These are phyloP conservation scores for Aramus guarauna DNA, from an alignment of 2,113 vertebrate genomes.

Conservation along the genomic window DNA sequence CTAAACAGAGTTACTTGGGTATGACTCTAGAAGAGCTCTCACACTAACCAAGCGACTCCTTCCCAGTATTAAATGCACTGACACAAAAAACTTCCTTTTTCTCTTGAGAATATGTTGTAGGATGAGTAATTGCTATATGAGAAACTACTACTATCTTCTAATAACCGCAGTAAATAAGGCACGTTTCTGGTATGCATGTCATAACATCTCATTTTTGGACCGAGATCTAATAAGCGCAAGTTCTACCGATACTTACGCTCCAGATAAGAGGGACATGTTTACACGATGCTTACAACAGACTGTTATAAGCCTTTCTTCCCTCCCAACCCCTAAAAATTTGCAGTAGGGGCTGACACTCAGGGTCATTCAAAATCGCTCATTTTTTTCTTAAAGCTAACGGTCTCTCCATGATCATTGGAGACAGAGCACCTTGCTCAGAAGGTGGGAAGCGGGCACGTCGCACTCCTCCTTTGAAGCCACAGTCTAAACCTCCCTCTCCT, in stretches of 20 bases:
- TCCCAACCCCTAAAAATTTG: not conserved
- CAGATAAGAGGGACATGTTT: not conserved
- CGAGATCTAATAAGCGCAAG: not conserved
- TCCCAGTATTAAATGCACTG: not conserved
- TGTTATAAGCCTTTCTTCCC: not conserved
- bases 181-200: fast-evolving
- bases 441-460: not conserved
- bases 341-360: not conserved
- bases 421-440: fast-evolving
- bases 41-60: not conserved
- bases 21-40: not conserved
- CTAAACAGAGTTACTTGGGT: not conserved
- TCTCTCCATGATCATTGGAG: not conserved
- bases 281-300: not conserved
- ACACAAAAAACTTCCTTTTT: not conserved
- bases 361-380: not conserved
- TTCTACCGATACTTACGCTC: not conserved
- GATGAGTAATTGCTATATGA: not conserved
- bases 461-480: not conserved
- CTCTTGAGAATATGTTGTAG: not conserved
- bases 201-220: not conserved
- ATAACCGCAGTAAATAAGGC: not conserved
- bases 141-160: not conserved
- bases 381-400: not conserved
- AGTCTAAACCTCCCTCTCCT: not conserved